Evolutionary conservation across 2,888 invertebrate species (phyloP), one percentile per base, ranked within the genome.

Genomic region (Hetaerina titia): DNA sequence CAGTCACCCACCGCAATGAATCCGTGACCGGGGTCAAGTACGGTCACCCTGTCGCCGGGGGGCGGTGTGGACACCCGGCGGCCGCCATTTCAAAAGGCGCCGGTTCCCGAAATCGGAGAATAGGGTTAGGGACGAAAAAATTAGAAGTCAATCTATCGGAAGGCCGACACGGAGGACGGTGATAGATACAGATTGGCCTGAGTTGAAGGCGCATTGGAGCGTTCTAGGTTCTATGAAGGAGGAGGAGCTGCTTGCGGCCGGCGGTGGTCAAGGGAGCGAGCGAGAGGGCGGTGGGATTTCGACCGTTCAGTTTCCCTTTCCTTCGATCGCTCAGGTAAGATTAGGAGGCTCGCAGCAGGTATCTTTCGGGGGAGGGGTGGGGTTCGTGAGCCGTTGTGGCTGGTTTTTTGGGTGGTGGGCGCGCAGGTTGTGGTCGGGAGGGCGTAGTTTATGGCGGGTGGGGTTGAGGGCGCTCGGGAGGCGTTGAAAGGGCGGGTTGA

Each of bases 401-500:
- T 17, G 17, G 69, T 17, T 22, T 69, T 69, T 69, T 69, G 69
- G 69, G 19, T 25, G 81, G 19, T 31, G 81, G 25, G 31, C 81
- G 22, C 81, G 7, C 81, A 13, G 69, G 69, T 69, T 22, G 81
- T 25, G 81, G 69, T 69, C 69, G 69, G 69, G 15, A 25, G 31
- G 81, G 81, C 11, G 81, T 81, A 31, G 19, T 31, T 81, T 81
- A 31, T 81, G 31, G 25, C 22, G 81, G 81, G 81, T 2, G 11
- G 81, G 31, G 81, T 45, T 45, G 45, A 45, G 45, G 45, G 45
- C 45, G 45, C 31, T 13, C 81, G 31, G 81, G 31, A 81, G 81
- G 81, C 81, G 81, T 81, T 81, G 81, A 81, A 81, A 81, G 81
- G 81, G 81, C 81, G 81, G 81, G 81, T 81, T 81, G 81, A 81